These are phyloP conservation scores for Andrena praecox DNA, from an alignment of 2,888 invertebrate genomes.

Conservation along the genomic window DNA sequence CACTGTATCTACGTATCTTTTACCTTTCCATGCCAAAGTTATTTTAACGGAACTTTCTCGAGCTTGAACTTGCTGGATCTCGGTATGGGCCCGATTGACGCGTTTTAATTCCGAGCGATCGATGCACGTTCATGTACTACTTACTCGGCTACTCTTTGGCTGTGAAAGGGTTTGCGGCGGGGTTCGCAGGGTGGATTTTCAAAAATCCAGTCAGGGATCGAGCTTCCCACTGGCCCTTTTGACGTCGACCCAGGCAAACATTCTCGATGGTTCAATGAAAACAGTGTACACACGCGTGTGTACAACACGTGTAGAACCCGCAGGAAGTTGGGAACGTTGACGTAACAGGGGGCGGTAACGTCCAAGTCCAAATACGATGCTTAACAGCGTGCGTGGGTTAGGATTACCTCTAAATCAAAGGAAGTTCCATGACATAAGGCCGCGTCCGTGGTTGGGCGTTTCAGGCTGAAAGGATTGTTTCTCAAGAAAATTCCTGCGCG, in stretches of 20 bases:
- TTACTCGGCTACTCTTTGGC: background rate
- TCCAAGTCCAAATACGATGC: background rate
- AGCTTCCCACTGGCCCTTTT: conserved; percentile 51
- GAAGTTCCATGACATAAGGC: background rate
- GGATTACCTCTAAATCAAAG: background rate
- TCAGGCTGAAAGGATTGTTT: background rate
- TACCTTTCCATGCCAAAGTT: background rate
- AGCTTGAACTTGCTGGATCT: background rate
- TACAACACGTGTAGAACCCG: conserved; percentile 42
- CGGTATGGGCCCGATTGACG: too few species aligned
- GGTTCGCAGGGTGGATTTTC: background rate
- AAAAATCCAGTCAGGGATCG: background rate
- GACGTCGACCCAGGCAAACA: conserved; percentile 61
- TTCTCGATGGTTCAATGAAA: conserved; percentile 70
- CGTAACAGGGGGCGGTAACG: background rate
- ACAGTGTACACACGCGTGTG: conserved; percentile 62
- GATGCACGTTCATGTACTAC: background rate
- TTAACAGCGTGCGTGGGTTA: background rate
- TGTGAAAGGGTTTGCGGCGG: too few species aligned
- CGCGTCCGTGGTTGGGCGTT: background rate
- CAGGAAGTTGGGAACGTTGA: background rate
- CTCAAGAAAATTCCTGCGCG: background rate
- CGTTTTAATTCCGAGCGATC: background rate
- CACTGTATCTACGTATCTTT: too few species aligned
- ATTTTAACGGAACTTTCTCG: background rate